Base-by-base conservation (phyloP, 2,113 vertebrate species). In the Cinclus mexicanus region DNA sequence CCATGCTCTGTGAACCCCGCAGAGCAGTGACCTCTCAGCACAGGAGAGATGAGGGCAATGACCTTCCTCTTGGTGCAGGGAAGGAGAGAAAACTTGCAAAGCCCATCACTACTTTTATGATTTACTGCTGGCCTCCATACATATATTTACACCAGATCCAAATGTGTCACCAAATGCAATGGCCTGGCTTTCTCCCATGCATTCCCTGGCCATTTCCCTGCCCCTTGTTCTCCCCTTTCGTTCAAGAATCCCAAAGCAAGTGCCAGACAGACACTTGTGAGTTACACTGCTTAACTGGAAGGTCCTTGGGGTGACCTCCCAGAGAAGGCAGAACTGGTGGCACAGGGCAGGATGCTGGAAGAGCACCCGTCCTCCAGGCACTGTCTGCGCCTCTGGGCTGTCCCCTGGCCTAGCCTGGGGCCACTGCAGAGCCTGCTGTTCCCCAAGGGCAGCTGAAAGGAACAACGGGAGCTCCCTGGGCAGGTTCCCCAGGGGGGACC, bases 351-450 rank as follows among this genome's bases (percentile, higher is more conserved):
- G 68, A 75, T n/a, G 15, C 15, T 2, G 59, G 21, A 70, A 39
- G 28, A 56, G 35, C 61, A 56, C 42, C 46, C 18, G 21, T 11
- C 50, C 47, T 75, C 53, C 46, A 65, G 60, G 33, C 82, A 26
- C 50, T 10, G 1, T 28, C 63, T 42, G 74, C 2, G 1, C 1
- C 1, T 13, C 93, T 65, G 35, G n/a, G 55, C 53, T 74, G 55
- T 44, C 72, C 50, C 50, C 3, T 17, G 18, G 57, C 26, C 8
- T 1, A 18, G 67, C 57, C 46, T 49, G 14, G 0, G 1, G 64
- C 37, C 52, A 20, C 53, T 28, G 56, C 41, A 21, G 42, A 68
- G 60, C 26, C 46, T 70, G 28, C 68, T 72, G 56, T n/a, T 92
- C 59, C 71, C 56, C 50, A 28, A 5, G 37, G 42, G 39, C 69